Evolutionary conservation across 2,797 vertebrate species (phyloP), one percentile per base, ranked within the genome.

Genomic region (Hypotaenidia okinawae): DNA sequence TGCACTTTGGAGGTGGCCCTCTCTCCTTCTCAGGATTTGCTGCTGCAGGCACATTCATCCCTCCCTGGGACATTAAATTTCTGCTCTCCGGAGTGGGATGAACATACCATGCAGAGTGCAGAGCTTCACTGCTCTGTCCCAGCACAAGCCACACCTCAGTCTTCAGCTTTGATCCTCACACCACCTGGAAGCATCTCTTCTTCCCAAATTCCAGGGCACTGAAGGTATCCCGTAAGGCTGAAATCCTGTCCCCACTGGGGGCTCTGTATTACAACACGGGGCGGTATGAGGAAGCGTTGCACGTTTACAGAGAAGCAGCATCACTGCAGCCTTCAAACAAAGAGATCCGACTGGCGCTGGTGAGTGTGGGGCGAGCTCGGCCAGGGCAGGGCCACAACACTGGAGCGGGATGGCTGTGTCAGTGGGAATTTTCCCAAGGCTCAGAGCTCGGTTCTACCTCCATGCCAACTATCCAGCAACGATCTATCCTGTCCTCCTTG

Each of bases 181-280:
- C 14, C 17, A 62, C 11, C 49, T 51, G 75, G 58, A 88, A 43
- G 5, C 27, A 2, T 45, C 21, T 66, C 37, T 82, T 62, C n/a
- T 84, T 86, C 72, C 90, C 35, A 12, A 72, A 66, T 77, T 69
- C 13, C 97, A 99, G 99, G 54, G 99, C 99, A 0, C 97, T 99
- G 96, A 98, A 98, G 97, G 98, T 99, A 61, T 98, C 98, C 3
- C 98, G 97, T 90, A 99, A 98, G 59, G 98, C 98, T 37, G 99
- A 99, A 91, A 98, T 99, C 83, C 95, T 99, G 75, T 98, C 99
- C 1, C 99, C 99, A 0, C 97, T 99, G 16, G 99, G 99, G 76
- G 99, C 99, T 1, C 98, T 99, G 21, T 99, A 99, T 91, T 99
- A 99, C 96, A 99, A 99, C 98, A 99, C 99, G 0, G 99, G 99